phyloP scores from a whole-genome alignment of 2,797 vertebrate species.

The Falco berigora region DNA sequence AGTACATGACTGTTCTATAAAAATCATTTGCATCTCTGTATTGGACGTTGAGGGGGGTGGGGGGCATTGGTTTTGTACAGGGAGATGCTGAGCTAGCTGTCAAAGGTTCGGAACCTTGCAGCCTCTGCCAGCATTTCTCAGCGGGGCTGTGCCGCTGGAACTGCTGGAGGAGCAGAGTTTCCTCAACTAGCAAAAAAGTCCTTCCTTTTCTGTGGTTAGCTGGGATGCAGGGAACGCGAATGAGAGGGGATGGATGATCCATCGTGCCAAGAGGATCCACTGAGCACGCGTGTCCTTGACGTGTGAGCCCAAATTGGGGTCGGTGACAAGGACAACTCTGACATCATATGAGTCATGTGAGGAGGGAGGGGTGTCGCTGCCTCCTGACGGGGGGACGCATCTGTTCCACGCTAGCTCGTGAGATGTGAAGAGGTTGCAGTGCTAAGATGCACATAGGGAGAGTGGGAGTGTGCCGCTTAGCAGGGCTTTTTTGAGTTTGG shows the following conservation, averaged over 20 bases:
- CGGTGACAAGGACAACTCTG: conserved; percentile 64
- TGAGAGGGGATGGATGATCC: background rate
- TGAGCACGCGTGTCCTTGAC: conserved; percentile 24
- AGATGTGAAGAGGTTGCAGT: conserved; percentile 69
- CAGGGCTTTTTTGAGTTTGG: conserved; percentile 70
- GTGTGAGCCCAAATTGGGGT: conserved; percentile 56
- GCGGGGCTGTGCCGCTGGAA: background rate
- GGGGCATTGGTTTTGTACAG: background rate
- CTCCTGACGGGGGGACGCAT: conserved; percentile 60
- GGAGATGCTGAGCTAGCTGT: background rate
- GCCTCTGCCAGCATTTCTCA: background rate
- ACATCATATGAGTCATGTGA: conserved; percentile 68
- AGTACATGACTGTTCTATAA: conserved; percentile 50
- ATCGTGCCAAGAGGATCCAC: background rate
- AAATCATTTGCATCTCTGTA: conserved; percentile 9
- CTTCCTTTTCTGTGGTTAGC: background rate
- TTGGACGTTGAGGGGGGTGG: background rate
- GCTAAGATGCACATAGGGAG: conserved; percentile 70
- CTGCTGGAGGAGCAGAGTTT: background rate
- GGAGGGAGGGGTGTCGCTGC: conserved; percentile 58
- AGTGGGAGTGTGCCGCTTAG: conserved; percentile 65
- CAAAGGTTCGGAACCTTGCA: background rate
- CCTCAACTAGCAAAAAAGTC: background rate
- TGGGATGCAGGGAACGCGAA: background rate
- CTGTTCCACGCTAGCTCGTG: conserved; percentile 67